Conservation (phyloP, 2,888 invertebrate genomes). For the Ichneumoninae sp. region DNA sequence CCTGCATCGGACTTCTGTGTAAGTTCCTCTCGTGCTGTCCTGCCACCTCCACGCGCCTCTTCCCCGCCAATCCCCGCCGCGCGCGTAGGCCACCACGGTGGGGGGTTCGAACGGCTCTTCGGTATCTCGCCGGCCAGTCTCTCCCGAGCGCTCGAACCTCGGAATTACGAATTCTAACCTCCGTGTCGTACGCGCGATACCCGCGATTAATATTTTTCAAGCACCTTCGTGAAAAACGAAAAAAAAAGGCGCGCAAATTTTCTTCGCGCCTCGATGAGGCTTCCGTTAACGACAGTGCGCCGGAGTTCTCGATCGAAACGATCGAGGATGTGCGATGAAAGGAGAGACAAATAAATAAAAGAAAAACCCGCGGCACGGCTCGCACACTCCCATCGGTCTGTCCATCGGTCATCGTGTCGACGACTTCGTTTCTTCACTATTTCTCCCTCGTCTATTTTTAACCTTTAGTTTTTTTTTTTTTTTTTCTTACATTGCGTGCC, state of each 20-base stretch:
- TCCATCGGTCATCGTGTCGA: not conserved
- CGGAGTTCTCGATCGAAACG: not conserved
- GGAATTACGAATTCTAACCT: slow-evolving; percentile 53
- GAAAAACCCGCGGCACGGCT: not conserved
- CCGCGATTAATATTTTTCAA: not conserved
- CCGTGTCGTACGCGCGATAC: not conserved
- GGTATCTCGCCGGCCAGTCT: slow-evolving; percentile 71
- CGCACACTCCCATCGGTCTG: not conserved
- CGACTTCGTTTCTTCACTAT: not conserved
- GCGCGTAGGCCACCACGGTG: slow-evolving; percentile 46
- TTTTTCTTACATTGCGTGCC: not conserved
- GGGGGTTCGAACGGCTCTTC: slow-evolving; percentile 65
- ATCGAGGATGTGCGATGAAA: not conserved
- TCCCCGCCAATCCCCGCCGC: slow-evolving; percentile 59
- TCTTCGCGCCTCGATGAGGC: not conserved
- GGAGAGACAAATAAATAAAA: not conserved
- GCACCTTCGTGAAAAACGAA: not conserved
- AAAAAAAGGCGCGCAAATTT: not conserved
- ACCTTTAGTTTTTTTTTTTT: not conserved
- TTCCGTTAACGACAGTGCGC: not conserved
- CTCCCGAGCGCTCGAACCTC: slow-evolving; percentile 66
- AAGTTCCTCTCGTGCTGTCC: slow-evolving; percentile 21
- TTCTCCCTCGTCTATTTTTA: not conserved
- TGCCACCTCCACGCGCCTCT: slow-evolving; percentile 35
- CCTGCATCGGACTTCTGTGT: not conserved